Percentiles rank a stretch among this genome's conserved stretches.
phyloP scores from a whole-genome alignment of 2,888 invertebrate species.

The Apodemia hepburni region DNA sequence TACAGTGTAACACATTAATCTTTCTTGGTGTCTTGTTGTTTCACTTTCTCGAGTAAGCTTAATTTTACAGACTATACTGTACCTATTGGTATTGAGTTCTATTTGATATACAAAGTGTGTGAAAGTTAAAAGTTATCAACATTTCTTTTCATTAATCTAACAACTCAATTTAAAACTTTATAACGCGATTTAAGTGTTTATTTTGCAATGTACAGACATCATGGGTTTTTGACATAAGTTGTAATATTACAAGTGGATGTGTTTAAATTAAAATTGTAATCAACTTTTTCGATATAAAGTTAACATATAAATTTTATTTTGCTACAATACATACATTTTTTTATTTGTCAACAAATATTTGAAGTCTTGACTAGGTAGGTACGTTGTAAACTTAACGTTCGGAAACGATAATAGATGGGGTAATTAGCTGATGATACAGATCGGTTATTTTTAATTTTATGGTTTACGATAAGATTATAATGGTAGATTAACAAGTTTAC shows the following conservation, averaged over 20 bases:
- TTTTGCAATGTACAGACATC: neutral
- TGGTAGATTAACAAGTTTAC: neutral
- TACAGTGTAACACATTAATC: constrained; percentile 48
- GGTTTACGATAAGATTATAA: constrained; percentile 1
- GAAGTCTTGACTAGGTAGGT: neutral
- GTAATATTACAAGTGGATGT: neutral
- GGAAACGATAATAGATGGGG: constrained; percentile 9
- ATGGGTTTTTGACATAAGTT: neutral
- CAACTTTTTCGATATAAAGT: no score
- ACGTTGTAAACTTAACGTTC: neutral
- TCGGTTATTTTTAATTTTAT: constrained; percentile 14
- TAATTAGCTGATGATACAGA: neutral
- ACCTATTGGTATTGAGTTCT: neutral
- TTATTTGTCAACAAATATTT: no score
- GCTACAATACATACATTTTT: neutral
- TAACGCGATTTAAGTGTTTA: neutral
- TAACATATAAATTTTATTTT: neutral
- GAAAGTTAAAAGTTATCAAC: constrained; percentile 4
- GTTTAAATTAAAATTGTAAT: neutral
- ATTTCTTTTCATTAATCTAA: neutral
- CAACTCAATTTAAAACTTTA: neutral
- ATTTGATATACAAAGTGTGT: neutral
- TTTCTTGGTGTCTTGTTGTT: constrained; percentile 41
- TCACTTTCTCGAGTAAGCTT: constrained; percentile 48
- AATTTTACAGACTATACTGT: constrained; percentile 34